phyloP scores from a whole-genome alignment of 2,888 invertebrate genomes.

The Macropis europaea region DNA sequence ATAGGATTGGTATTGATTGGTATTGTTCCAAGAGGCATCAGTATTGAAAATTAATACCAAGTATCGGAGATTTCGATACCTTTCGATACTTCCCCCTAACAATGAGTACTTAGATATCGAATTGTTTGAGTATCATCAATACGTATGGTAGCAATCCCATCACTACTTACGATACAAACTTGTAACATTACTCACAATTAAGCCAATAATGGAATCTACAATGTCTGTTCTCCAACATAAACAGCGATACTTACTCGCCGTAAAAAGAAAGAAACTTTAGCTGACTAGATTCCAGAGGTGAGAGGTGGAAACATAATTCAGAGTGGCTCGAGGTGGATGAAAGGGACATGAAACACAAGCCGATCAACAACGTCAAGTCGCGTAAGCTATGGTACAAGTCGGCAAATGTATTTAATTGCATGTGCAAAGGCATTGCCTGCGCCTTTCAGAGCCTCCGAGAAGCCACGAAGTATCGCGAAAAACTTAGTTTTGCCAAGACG shows the following conservation, averaged over 20 bases:
- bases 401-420: slow-evolving; percentile 49
- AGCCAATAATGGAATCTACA: neutral
- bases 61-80: no score
- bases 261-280: neutral
- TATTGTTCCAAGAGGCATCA: no score
- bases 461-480: slow-evolving; percentile 71
- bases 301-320: slow-evolving; percentile 46
- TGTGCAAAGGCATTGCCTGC: slow-evolving; percentile 47
- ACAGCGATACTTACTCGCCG: neutral
- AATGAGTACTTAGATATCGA: no score
- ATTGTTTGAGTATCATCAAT: no score
- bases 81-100: no score
- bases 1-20: no score
- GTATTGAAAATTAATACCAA: no score
- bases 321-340: slow-evolving; percentile 23
- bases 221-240: slow-evolving; percentile 2
- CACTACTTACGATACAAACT: neutral
- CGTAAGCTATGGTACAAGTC: slow-evolving; percentile 33
- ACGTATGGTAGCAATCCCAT: no score
- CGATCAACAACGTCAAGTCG: slow-evolving; percentile 43
- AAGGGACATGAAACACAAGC: slow-evolving; percentile 50
- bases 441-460: slow-evolving; percentile 39
- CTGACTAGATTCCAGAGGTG: slow-evolving; percentile 13
- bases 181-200: neutral
- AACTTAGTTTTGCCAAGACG: slow-evolving; percentile 71